Percentiles rank a stretch among this genome's conserved stretches.
phyloP scores from a whole-genome alignment of 2,888 invertebrate species.

The Alloscopus bannaensis region DNA sequence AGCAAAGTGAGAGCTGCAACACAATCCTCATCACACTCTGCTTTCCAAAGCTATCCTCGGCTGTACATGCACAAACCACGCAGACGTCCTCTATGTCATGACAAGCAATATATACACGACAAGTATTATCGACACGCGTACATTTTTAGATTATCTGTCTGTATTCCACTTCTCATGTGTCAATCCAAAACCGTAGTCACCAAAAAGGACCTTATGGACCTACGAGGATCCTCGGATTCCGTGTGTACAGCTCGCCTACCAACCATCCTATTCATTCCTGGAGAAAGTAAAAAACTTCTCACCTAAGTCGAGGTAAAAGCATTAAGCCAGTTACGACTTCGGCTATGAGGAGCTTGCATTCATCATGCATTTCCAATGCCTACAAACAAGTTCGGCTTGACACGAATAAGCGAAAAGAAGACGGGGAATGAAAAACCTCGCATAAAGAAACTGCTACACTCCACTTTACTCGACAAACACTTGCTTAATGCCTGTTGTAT shows the following conservation, averaged over 20 bases:
- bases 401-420: constrained; percentile 18
- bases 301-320: constrained; percentile 35
- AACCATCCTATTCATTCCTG: not conserved
- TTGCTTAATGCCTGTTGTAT: constrained; percentile 19
- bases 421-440: not conserved
- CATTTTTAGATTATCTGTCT: constrained; percentile 15
- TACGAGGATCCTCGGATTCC: not conserved
- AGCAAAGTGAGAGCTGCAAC: constrained; percentile 1
- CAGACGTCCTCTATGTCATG: not conserved
- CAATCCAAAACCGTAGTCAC: constrained; percentile 2
- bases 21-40: not conserved
- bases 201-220: constrained; percentile 16
- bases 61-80: not conserved
- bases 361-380: constrained; percentile 20
- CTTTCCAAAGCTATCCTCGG: not conserved
- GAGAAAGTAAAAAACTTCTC: constrained; percentile 27
- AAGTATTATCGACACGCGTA: constrained; percentile 20
- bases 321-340: constrained; percentile 27
- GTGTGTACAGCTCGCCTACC: not conserved
- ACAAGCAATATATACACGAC: not conserved
- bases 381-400: constrained; percentile 20
- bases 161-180: constrained; percentile 19
- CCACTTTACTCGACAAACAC: constrained; percentile 26
- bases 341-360: constrained; percentile 13
- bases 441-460: constrained; percentile 15